Evolutionary conservation across 2,888 invertebrate genomes (phyloP).

Genomic region (Caenorhabditis macrosperma): DNA sequence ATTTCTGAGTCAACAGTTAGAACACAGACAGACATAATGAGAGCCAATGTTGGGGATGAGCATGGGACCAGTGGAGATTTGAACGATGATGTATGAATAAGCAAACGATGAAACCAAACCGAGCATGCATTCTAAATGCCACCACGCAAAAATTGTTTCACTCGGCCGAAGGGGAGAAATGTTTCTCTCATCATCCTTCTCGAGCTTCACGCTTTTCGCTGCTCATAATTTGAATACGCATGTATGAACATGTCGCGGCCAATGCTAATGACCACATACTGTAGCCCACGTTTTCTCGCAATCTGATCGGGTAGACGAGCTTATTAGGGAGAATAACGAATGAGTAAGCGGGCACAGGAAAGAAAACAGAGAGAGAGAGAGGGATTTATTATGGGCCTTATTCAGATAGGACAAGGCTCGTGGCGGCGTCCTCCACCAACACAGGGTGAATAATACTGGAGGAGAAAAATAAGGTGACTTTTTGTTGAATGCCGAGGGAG

Average conservation of each 20-base stretch:
- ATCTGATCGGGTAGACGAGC: background rate
- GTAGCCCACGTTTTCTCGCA: slow-evolving; percentile 3
- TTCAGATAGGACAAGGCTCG: slow-evolving; percentile 34
- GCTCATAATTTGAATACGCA: slow-evolving; percentile 18
- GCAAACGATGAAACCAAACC: slow-evolving; percentile 26
- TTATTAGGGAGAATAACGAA: slow-evolving; percentile 8
- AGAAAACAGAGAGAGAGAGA: background rate
- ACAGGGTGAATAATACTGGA: slow-evolving; percentile 2
- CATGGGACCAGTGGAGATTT: slow-evolving; percentile 42
- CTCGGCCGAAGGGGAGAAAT: slow-evolving; percentile 7
- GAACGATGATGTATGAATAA: slow-evolving; percentile 53
- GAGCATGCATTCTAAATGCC: slow-evolving; percentile 49
- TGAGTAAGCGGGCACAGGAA: slow-evolving; percentile 32
- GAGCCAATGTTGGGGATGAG: slow-evolving; percentile 12
- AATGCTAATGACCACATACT: slow-evolving; percentile 16
- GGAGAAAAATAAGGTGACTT: slow-evolving; percentile 4
- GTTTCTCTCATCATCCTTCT: background rate
- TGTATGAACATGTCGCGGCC: slow-evolving; percentile 22
- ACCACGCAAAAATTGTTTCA: slow-evolving; percentile 29
- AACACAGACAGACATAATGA: background rate
- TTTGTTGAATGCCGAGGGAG: background rate
- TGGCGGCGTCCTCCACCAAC: slow-evolving; percentile 8
- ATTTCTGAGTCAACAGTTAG: too few relatives aligned
- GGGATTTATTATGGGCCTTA: slow-evolving; percentile 43
- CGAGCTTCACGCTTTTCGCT: slow-evolving; percentile 9